Conservation (phyloP, 2,113 vertebrate genomes). For the Oncorhynchus clarkii region DNA sequence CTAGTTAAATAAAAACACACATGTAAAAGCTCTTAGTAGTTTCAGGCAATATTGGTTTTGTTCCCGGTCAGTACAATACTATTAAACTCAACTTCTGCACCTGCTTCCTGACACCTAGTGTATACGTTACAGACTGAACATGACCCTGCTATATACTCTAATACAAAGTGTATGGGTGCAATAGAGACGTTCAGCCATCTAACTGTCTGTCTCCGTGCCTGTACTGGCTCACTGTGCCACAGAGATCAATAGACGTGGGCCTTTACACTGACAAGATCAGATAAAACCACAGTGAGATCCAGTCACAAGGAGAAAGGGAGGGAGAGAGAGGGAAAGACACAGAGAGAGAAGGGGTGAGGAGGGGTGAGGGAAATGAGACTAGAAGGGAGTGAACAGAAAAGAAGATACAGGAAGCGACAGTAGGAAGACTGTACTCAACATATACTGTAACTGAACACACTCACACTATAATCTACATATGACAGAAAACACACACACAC, state of each 20-base stretch:
- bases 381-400: background rate
- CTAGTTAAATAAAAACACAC: too few species aligned
- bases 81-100: too few species aligned
- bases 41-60: too few species aligned
- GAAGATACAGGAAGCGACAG: background rate
- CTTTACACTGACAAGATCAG: slow-evolving; percentile 44
- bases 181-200: slow-evolving; percentile 21
- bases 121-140: background rate
- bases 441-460: too few species aligned
- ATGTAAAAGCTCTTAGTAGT: too few species aligned
- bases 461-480: too few species aligned
- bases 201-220: slow-evolving; percentile 26
- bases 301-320: background rate
- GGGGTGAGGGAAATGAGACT: background rate
- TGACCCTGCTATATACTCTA: background rate
- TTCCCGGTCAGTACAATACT: too few species aligned
- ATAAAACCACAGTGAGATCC: slow-evolving; percentile 18
- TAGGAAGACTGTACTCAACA: too few species aligned
- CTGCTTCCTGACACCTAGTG: too few species aligned
- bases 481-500: too few species aligned
- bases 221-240: slow-evolving; percentile 10
- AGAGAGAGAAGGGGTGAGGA: too few species aligned
- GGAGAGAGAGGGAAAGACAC: too few species aligned
- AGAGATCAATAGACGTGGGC: slow-evolving; percentile 37
- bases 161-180: background rate